A percentile compares a stretch with the other conserved stretches of the same genome.
These are phyloP conservation scores for Anguilla pacifica DNA, from an alignment of 2,797 vertebrate species.

Conservation along the genomic window DNA sequence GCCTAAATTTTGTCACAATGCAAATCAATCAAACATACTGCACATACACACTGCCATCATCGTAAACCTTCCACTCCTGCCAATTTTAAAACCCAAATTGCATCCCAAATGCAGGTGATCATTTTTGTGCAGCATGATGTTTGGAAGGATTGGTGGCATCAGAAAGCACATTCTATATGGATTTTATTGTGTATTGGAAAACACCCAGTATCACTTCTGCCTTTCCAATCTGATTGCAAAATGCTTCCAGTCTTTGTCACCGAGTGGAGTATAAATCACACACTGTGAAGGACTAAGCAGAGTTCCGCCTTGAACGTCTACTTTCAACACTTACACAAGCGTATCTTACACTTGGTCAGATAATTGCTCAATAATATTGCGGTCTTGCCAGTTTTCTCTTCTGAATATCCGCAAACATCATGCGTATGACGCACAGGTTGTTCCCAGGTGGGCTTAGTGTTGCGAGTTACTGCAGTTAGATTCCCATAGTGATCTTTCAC, in stretches of 20 bases:
- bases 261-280: not conserved
- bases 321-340: not conserved
- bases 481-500: not conserved
- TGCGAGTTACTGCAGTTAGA: not conserved
- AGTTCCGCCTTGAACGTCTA: not conserved
- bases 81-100: not conserved
- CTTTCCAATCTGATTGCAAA: not conserved
- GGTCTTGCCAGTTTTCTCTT: not conserved
- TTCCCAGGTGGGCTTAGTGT: not conserved
- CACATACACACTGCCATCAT: not conserved
- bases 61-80: not conserved
- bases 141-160: not conserved
- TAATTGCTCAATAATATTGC: not conserved
- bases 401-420: not conserved
- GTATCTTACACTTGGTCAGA: not conserved
- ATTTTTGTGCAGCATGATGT: not conserved
- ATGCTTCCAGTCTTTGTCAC: not conserved
- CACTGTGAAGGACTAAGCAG: not conserved
- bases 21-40: not conserved
- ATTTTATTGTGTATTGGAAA: not conserved
- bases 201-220: constrained; percentile 1
- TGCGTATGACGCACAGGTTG: not conserved
- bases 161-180: not conserved
- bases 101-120: not conserved
- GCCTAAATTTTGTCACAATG: not conserved